Evolutionary conservation across 2,888 invertebrate genomes (phyloP).

Genomic region (Falcaria lacertinaria): DNA sequence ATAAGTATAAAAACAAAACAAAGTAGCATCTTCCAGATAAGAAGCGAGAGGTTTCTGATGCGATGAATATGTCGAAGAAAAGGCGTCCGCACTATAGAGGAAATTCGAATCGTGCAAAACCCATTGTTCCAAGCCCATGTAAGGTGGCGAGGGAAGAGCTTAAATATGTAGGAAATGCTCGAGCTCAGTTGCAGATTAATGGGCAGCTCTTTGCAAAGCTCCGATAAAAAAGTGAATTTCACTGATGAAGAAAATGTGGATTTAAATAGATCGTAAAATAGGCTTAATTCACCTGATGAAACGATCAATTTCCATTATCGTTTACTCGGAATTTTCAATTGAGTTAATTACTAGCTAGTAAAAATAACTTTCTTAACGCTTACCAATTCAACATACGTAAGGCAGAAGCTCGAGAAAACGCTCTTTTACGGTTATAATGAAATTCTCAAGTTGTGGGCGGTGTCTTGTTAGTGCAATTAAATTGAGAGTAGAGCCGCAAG

Average conservation of each 20-base stretch:
- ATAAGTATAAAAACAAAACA: neutral
- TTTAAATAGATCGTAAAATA: neutral
- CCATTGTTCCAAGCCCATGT: slow-evolving; percentile 50
- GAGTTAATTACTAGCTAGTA: too few species aligned
- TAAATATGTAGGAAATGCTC: slow-evolving; percentile 47
- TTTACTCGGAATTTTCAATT: too few species aligned
- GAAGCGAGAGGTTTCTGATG: slow-evolving; percentile 12
- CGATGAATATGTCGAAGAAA: slow-evolving; percentile 51
- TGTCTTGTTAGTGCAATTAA: slow-evolving; percentile 57
- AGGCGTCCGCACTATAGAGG: slow-evolving; percentile 34
- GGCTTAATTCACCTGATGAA: too few species aligned
- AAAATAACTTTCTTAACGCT: too few species aligned
- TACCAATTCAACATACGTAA: neutral
- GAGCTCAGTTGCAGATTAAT: slow-evolving; percentile 47
- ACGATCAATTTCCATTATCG: too few species aligned
- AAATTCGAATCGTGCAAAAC: slow-evolving; percentile 55
- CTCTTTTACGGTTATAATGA: slow-evolving; percentile 38
- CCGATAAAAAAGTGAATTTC: slow-evolving; percentile 7
- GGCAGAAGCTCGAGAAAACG: neutral
- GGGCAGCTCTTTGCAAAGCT: slow-evolving; percentile 24
- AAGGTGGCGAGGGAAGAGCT: slow-evolving; percentile 46
- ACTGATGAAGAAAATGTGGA: neutral
- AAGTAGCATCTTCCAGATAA: neutral
- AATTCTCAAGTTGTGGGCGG: slow-evolving; percentile 40
- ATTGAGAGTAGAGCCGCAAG: slow-evolving; percentile 33